Conservation (phyloP, 2,797 vertebrate species). For the Harpagifer antarcticus region DNA sequence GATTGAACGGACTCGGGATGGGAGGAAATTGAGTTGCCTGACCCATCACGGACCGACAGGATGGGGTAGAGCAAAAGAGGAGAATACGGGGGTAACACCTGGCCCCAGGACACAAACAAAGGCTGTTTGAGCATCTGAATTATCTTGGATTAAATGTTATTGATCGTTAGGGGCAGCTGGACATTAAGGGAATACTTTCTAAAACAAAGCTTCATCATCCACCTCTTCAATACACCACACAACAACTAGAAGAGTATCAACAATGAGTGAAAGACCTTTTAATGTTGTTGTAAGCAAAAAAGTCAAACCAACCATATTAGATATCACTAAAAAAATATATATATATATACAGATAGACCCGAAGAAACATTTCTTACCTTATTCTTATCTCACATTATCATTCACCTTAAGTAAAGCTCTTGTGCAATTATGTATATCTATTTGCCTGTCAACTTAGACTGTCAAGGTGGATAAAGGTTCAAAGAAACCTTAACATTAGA, state of each 20-base stretch:
- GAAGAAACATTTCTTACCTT: too few species aligned
- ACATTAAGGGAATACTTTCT: background rate
- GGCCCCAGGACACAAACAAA: slow-evolving; percentile 56
- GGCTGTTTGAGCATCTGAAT: slow-evolving; percentile 5
- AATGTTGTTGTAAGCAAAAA: background rate
- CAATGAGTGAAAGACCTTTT: background rate
- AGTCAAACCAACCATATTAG: background rate
- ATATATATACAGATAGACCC: too few species aligned
- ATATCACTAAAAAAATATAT: background rate
- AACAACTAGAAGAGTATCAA: background rate
- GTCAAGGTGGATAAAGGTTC: too few species aligned
- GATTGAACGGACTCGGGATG: slow-evolving; percentile 74
- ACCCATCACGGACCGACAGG: slow-evolving; percentile 64
- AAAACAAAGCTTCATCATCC: background rate
- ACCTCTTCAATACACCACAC: background rate
- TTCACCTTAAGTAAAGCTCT: too few species aligned
- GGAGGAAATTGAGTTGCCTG: slow-evolving; percentile 81
- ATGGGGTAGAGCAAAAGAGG: slow-evolving; percentile 44
- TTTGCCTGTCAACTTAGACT: too few species aligned
- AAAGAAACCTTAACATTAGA: too few species aligned
- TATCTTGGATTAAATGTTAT: slow-evolving; percentile 4
- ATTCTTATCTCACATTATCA: too few species aligned
- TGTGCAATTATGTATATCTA: too few species aligned
- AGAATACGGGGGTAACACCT: slow-evolving; percentile 46
- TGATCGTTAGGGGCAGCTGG: background rate